These are phyloP conservation scores for Eufriesea mexicana DNA, from an alignment of 1,140 invertebrate species.

Conservation along the genomic window DNA sequence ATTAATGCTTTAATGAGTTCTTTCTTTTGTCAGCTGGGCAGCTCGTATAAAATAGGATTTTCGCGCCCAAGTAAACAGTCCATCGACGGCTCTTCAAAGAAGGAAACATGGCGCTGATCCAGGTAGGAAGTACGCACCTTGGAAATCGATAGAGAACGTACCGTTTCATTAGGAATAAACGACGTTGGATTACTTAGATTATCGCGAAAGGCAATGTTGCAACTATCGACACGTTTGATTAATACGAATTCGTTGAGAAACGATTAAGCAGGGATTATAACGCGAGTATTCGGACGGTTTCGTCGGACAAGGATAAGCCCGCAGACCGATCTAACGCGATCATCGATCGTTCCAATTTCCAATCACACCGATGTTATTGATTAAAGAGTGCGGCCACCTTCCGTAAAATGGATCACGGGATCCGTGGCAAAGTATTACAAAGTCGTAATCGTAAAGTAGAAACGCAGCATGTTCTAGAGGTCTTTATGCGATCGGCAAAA, in stretches of 20 bases:
- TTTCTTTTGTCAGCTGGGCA: slow-evolving; percentile 20
- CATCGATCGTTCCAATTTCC: slow-evolving; percentile 57
- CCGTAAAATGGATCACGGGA: slow-evolving; percentile 52
- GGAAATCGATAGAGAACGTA: background rate
- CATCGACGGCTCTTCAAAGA: slow-evolving; percentile 22
- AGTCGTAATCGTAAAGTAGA: slow-evolving; percentile 60
- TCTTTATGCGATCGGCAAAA: slow-evolving; percentile 57
- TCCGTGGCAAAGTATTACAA: slow-evolving; percentile 57
- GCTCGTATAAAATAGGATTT: slow-evolving; percentile 56
- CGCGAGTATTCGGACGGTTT: background rate
- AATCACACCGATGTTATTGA: slow-evolving; percentile 45
- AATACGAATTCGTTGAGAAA: background rate
- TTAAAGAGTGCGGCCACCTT: slow-evolving; percentile 15
- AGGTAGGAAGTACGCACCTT: slow-evolving; percentile 21
- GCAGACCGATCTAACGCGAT: background rate
- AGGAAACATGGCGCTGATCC: slow-evolving; percentile 38
- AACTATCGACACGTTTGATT: background rate
- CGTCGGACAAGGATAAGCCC: background rate
- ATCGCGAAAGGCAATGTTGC: background rate
- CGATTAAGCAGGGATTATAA: slow-evolving; percentile 4
- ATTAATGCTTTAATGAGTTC: slow-evolving; percentile 54
- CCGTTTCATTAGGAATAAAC: background rate
- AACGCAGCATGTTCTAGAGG: slow-evolving; percentile 45
- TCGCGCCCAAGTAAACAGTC: slow-evolving; percentile 31
- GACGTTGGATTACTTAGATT: background rate